Conservation (phyloP, 2,888 invertebrate genomes). For the Drosophila austrosaltans region DNA sequence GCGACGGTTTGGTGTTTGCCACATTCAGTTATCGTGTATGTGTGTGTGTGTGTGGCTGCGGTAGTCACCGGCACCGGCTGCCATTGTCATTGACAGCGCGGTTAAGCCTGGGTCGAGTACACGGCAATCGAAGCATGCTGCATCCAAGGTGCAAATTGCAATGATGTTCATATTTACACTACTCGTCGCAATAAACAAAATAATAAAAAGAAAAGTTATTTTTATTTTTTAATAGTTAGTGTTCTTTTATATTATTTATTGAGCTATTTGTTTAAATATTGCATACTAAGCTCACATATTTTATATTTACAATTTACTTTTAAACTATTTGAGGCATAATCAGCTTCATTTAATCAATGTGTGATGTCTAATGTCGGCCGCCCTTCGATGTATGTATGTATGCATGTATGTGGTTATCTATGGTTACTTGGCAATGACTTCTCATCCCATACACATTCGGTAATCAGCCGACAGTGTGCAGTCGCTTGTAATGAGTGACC, state of each 20-base stretch:
- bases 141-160: constrained; percentile 13
- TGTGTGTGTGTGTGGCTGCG: not conserved
- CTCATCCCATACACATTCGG: not conserved
- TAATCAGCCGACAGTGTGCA: not conserved
- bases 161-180: not conserved
- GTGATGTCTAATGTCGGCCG: no score
- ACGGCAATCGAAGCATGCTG: constrained; percentile 47
- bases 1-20: constrained; percentile 17
- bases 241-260: no score
- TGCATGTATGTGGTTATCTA: not conserved
- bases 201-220: no score
- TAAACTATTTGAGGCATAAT: no score
- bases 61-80: constrained; percentile 26
- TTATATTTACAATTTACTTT: no score
- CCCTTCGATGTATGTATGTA: constrained; percentile 2
- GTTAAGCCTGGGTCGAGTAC: constrained; percentile 26
- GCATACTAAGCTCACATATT: no score
- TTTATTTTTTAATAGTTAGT: no score
- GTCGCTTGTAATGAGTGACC: constrained; percentile 42
- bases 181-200: no score
- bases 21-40: constrained; percentile 11
- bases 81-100: constrained; percentile 54
- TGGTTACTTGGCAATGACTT: constrained; percentile 4
- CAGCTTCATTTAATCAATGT: no score
- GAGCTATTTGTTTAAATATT: no score